Percentiles rank a stretch among this genome's conserved stretches.
These are phyloP conservation scores for Drosophila saltans DNA, from an alignment of 1,140 invertebrate species.

Conservation along the genomic window DNA sequence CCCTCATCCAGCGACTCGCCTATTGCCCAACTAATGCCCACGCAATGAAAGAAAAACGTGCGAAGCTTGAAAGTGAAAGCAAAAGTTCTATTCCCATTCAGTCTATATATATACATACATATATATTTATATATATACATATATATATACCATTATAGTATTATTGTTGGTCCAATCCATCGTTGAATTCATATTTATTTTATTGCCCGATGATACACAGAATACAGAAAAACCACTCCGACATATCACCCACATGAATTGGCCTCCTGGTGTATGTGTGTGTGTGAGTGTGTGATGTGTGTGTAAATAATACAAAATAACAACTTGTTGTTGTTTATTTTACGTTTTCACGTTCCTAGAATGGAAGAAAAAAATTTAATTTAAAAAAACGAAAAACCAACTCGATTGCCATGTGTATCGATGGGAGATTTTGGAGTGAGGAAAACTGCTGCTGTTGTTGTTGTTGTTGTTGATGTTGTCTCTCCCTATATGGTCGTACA, in stretches of 20 bases:
- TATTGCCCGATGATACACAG: conserved; percentile 48
- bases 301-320: background rate
- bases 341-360: conserved; percentile 29
- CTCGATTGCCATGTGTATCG: conserved; percentile 63
- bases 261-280: conserved; percentile 5
- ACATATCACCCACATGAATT: conserved; percentile 37
- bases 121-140: conserved; percentile 22
- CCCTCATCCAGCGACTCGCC: background rate
- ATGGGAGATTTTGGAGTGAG: background rate
- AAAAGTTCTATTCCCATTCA: conserved; percentile 9
- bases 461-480: background rate
- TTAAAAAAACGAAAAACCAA: conserved; percentile 62
- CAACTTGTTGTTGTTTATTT: conserved; percentile 55
- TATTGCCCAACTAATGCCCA: background rate
- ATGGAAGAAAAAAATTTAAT: conserved; percentile 58
- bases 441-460: background rate
- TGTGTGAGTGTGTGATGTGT: background rate
- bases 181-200: conserved; percentile 70
- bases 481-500: conserved; percentile 5
- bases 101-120: background rate
- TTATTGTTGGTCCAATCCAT: conserved; percentile 48
- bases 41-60: conserved; percentile 54
- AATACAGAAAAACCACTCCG: conserved; percentile 35
- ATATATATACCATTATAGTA: conserved; percentile 45
- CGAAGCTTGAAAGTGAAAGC: conserved; percentile 52